Conservation (phyloP, 2,797 vertebrate genomes). For the Hemitrygon akajei region DNA sequence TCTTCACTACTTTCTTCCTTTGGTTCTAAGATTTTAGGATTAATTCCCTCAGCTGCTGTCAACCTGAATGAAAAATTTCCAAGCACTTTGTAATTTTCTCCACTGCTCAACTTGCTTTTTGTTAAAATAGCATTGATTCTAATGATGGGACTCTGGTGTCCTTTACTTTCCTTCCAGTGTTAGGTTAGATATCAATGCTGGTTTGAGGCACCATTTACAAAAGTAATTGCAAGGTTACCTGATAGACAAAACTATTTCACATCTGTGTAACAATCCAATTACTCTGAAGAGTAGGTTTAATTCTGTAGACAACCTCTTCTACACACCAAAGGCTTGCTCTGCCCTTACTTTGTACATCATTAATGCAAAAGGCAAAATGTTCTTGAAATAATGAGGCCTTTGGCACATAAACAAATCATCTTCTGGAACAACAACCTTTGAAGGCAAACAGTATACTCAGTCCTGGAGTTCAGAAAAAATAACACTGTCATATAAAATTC, state of each 20-base stretch:
- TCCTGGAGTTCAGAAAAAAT: too few species aligned
- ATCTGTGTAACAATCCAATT: neutral
- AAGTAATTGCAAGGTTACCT: neutral
- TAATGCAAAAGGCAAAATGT: too few species aligned
- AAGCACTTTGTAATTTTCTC: neutral
- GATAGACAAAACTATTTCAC: neutral
- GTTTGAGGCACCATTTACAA: neutral
- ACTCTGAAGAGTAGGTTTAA: neutral
- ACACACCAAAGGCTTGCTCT: neutral
- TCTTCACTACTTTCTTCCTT: slow-evolving; percentile 80
- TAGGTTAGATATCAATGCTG: neutral
- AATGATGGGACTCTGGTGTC: neutral
- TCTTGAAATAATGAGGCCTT: too few species aligned
- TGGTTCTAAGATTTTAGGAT: slow-evolving; percentile 60
- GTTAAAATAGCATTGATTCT: neutral
- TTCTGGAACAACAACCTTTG: too few species aligned
- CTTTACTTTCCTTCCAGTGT: neutral
- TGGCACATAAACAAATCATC: too few species aligned
- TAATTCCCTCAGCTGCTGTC: slow-evolving; percentile 71
- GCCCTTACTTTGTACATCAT: neutral
- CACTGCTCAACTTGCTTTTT: too few species aligned
- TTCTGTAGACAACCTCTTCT: neutral
- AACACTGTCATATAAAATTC: too few species aligned
- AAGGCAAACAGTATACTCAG: too few species aligned
- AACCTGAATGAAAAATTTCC: slow-evolving; percentile 58